A percentile compares a stretch with the other conserved stretches of the same genome.
Conservation (phyloP, 1,140 invertebrate species). For the Muscidifurax raptorellus region DNA sequence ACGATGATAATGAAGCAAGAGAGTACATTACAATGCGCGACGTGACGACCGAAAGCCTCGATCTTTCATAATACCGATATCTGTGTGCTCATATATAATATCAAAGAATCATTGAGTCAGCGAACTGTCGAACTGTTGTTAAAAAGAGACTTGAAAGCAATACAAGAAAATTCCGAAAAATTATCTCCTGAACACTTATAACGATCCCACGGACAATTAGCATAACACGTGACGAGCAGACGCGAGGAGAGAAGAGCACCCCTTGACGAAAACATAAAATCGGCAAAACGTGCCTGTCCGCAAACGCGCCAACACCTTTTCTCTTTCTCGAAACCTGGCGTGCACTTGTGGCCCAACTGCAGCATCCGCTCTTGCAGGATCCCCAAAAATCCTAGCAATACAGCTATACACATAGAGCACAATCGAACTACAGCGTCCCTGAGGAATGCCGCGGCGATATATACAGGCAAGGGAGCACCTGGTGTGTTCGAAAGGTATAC, state of each 20-base stretch:
- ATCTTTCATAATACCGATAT: no score
- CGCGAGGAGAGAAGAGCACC: neutral
- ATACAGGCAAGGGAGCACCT: neutral
- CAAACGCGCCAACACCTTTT: neutral
- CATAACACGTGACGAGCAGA: neutral
- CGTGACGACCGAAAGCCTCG: no score
- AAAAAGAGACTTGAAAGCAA: no score
- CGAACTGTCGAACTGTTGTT: no score
- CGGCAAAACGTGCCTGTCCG: conserved; percentile 14
- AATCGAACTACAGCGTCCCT: neutral
- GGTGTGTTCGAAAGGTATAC: neutral
- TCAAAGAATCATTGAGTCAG: no score
- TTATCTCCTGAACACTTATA: no score
- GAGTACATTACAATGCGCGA: neutral
- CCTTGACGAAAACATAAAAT: neutral
- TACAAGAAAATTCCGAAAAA: no score
- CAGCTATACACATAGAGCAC: no score
- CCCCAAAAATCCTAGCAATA: neutral
- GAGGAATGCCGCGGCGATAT: neutral
- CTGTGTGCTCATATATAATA: no score
- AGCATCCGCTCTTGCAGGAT: neutral
- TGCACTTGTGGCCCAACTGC: conserved; percentile 1
- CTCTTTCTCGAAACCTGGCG: conserved; percentile 10
- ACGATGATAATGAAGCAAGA: neutral
- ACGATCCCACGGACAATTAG: neutral